phyloP scores from a whole-genome alignment of 2,797 vertebrate species.

The Peromyscus nudipes region DNA sequence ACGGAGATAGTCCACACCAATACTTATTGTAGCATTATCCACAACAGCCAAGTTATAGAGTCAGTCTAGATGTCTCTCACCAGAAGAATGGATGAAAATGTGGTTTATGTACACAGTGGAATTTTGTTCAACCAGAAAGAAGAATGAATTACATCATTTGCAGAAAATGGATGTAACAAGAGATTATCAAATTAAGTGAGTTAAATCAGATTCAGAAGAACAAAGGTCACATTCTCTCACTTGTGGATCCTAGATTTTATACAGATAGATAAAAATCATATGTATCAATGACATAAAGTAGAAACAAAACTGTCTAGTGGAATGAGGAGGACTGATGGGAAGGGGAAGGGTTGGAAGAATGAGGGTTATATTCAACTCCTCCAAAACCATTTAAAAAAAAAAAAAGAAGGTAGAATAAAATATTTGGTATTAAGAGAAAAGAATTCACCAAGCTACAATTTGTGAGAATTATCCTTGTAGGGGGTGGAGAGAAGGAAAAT shows the following conservation, averaged over 20 bases:
- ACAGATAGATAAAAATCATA: neutral
- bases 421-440: neutral
- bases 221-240: neutral
- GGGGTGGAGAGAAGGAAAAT: neutral
- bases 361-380: neutral
- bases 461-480: neutral
- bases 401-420: neutral
- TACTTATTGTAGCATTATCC: neutral
- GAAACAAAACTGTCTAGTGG: neutral
- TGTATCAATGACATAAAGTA: neutral
- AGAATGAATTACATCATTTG: neutral
- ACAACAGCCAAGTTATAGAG: neutral
- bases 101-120: neutral
- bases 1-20: no score
- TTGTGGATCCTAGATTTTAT: neutral
- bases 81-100: neutral
- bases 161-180: neutral
- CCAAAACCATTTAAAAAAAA: neutral
- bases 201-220: neutral
- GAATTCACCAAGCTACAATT: neutral
- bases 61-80: neutral
- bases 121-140: neutral
- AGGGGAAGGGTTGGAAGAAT: no score
- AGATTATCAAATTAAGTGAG: neutral
- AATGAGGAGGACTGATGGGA: neutral